Evolutionary conservation across 2,888 invertebrate species (phyloP), one percentile per base, ranked within the genome.

Genomic region (Eupelmus urozonus): DNA sequence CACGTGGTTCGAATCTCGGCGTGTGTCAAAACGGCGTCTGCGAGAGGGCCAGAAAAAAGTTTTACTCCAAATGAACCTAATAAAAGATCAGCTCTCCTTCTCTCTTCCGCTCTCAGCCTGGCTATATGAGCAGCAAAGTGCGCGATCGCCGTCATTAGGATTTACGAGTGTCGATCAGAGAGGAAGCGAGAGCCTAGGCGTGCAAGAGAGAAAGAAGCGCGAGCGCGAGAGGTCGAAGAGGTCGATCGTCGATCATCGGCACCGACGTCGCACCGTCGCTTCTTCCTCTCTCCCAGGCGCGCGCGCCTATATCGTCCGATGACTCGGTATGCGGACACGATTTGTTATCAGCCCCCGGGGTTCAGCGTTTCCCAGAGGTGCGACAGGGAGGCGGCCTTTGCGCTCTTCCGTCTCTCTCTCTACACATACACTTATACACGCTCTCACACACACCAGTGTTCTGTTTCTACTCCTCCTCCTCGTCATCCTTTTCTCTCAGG

Each of bases 251-350:
- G 84, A 86, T 86, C 85, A 85, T 84, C 83, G 74, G 81, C 20
- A 3, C 25, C 55, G 70, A 11, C 67, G 51, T 59, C 76, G 69
- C n/a, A n/a, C 49, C 45, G 70, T 76, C 63, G 63, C n/a, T 67
- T 78, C 78, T 7, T 42, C 40, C 23, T 29, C 16, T 20, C n/a
- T n/a, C n/a, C n/a, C n/a, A n/a, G n/a, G n/a, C n/a, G n/a, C n/a
- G 29, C 60, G 62, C 69, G 65, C 66, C 78, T 69, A 55, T 53
- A 66, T 55, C 71, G 71, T 49, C 59, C 77, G 76, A 71, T 66
- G 81, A 80, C 82, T 80, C 82, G 85, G 86, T 85, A 88, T 86
- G 87, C 87, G 87, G 85, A 85, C 85, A 82, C 86, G 86, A 88
- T 88, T 87, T 85, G 85, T 86, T 85, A 87, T 87, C 87, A 82